Base-by-base conservation (phyloP, 2,797 vertebrate genomes). In the Melanotaenia nigrans region DNA sequence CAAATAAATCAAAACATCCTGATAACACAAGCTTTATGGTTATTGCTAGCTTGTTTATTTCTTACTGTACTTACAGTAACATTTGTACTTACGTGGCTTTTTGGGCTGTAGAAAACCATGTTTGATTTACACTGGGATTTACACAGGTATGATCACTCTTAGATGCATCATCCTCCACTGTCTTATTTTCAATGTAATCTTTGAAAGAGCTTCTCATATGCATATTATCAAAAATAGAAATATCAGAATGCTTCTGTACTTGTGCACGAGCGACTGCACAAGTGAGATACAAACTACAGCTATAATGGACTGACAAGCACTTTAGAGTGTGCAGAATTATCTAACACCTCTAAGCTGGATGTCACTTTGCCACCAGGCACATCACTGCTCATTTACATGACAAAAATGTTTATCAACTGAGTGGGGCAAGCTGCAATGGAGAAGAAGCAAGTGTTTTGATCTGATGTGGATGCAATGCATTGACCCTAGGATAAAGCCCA, bases 291-390 rank as follows among this genome's bases (percentile, higher is more conserved):
- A 63, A 63, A 47, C 40, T n/a, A 20, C 6, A 40, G 38, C 33
- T 60, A n/a, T 62, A 28, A 62, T 32, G 18, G 42, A 30, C 40
- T 62, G 25, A 30, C 24, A 45, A 25, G 36, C 12, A 3, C 9
- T 47, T 62, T 28, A 47, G 61, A 47, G 25, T n/a, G 40, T 18
- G 40, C 12, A 32, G 59, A 30, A 33, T 49, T 62, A 45, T 63
- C 28, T 33, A n/a, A 63, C 45, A 35, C 38, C 45, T 63, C 30
- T 33, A 49, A 32, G 45, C 42, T 49, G 5, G 3, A 18, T 63
- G 45, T 63, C 61, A 51, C 61, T 63, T 49, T 63, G 61, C 61
- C 59, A 61, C 35, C 12, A 61, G 36, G 35, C 38, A 25, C 59
- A 61, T 42, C 24, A 38, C 25, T 28, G 59, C 22, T 61, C 14